Percentiles rank a stretch among this genome's conserved stretches.
Evolutionary conservation across 1,140 invertebrate species (phyloP).

Genomic region (Andrena cerasifolii): DNA sequence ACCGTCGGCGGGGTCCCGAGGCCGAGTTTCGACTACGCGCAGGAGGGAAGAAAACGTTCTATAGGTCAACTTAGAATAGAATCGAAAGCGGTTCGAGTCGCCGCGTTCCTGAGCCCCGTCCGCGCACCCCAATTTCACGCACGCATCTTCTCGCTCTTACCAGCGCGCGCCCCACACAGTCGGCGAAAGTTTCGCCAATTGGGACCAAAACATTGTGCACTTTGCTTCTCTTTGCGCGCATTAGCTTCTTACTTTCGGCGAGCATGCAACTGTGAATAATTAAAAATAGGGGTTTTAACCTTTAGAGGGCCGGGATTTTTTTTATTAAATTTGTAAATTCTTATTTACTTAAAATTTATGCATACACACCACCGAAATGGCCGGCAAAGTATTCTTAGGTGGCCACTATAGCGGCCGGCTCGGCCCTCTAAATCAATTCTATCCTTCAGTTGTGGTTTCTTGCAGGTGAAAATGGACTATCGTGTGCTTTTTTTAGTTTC

Average conservation of each 20-base stretch:
- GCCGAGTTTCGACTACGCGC: conserved; percentile 55
- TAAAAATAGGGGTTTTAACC: too few species aligned
- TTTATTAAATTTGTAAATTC: too few species aligned
- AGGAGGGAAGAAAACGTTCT: conserved; percentile 64
- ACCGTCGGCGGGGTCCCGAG: conserved; percentile 44
- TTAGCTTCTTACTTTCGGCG: neutral
- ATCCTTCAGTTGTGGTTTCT: too few species aligned
- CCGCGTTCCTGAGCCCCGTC: conserved; percentile 54
- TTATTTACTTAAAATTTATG: too few species aligned
- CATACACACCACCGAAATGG: too few species aligned
- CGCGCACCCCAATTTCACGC: conserved; percentile 49
- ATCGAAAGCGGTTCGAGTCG: conserved; percentile 52
- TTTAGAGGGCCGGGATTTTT: neutral
- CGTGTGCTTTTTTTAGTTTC: too few species aligned
- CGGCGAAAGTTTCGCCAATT: neutral
- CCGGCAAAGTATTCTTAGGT: too few species aligned
- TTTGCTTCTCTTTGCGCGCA: neutral
- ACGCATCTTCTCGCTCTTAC: neutral
- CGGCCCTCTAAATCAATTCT: too few species aligned
- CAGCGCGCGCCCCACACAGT: neutral
- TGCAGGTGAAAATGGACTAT: too few species aligned
- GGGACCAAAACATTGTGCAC: neutral
- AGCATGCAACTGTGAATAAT: too few species aligned
- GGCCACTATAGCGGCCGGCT: too few species aligned
- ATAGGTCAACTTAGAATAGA: conserved; percentile 71